Evolutionary conservation across 2,888 invertebrate genomes (phyloP).

Genomic region (Chouioia cunea): DNA sequence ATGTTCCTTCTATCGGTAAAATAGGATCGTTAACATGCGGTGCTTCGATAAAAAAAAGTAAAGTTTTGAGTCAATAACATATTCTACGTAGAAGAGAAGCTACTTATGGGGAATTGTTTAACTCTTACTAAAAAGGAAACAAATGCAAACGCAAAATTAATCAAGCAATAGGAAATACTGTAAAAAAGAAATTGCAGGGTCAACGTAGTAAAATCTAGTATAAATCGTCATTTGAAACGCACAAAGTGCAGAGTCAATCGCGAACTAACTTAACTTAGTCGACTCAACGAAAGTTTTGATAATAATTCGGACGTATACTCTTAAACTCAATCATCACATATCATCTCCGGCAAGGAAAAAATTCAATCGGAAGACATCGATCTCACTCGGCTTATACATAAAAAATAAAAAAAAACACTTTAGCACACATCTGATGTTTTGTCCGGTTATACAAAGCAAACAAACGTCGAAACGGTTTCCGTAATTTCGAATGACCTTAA

Average conservation of each 20-base stretch:
- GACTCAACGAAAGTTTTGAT: conserved; percentile 11
- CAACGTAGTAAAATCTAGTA: no score
- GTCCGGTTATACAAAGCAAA: not conserved
- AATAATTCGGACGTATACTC: conserved; percentile 30
- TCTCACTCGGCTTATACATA: conserved; percentile 6
- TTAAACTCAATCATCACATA: conserved; percentile 31
- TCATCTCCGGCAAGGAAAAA: conserved; percentile 28
- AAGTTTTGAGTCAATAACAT: not conserved
- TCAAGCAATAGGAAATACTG: no score
- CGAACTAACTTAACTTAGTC: conserved; percentile 12
- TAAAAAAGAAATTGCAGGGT: no score
- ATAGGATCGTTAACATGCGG: conserved; percentile 3
- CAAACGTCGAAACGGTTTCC: conserved; percentile 23
- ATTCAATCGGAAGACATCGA: conserved; percentile 40
- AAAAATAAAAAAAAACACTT: conserved; percentile 12
- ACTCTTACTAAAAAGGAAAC: no score
- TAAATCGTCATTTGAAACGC: no score
- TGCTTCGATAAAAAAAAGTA: conserved; percentile 19
- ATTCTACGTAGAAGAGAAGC: no score
- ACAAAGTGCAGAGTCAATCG: conserved; percentile 4
- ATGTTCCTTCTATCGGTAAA: no score
- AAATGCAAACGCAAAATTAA: no score
- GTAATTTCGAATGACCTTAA: conserved; percentile 24
- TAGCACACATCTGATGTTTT: not conserved
- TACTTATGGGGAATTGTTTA: no score